Conservation (phyloP, 2,888 invertebrate genomes). For the Agrilus mali region DNA sequence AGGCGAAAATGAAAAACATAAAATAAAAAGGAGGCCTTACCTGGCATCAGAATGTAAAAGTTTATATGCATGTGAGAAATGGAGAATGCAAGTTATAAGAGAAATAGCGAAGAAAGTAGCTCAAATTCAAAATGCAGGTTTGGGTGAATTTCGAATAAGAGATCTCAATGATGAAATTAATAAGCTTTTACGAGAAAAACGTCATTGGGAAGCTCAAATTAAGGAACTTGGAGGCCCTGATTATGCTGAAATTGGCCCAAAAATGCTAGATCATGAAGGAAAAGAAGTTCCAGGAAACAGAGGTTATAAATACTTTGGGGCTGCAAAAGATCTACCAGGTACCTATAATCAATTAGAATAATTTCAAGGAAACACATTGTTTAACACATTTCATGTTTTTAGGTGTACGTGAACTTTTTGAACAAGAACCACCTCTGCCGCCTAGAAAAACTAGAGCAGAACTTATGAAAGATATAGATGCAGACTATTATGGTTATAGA, state of each 20-base stretch:
- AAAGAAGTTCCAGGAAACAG: constrained; percentile 95
- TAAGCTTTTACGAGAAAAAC: constrained; percentile 86
- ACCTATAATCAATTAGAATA: constrained; percentile 8
- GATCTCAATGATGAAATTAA: constrained; percentile 99
- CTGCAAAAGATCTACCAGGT: constrained; percentile 93
- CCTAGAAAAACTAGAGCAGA: constrained; percentile 89
- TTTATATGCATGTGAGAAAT: constrained; percentile 86
- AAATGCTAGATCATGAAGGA: constrained; percentile 87
- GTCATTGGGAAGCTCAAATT: constrained; percentile 97
- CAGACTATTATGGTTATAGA: constrained; percentile 96
- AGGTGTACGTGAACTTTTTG: constrained; percentile 94
- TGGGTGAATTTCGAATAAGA: constrained; percentile 96
- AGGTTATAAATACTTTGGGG: constrained; percentile 98
- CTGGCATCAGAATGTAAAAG: constrained; percentile 92
- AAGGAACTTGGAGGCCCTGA: constrained; percentile 92
- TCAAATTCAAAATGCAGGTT: constrained; percentile 97
- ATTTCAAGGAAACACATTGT: neutral
- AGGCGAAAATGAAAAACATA: constrained; percentile 71
- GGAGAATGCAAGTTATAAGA: constrained; percentile 90
- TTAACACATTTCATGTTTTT: constrained; percentile 1
- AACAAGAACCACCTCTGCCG: constrained; percentile 85
- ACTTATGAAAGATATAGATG: constrained; percentile 95
- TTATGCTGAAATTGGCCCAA: constrained; percentile 79
- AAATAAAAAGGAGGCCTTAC: constrained; percentile 74
- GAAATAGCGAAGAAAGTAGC: constrained; percentile 98